Evolutionary conservation across 92 coral and sea anemone genomes (phyloP), one percentile per base, ranked within the genome.

Genomic region (Zoanthus solanderi): DNA sequence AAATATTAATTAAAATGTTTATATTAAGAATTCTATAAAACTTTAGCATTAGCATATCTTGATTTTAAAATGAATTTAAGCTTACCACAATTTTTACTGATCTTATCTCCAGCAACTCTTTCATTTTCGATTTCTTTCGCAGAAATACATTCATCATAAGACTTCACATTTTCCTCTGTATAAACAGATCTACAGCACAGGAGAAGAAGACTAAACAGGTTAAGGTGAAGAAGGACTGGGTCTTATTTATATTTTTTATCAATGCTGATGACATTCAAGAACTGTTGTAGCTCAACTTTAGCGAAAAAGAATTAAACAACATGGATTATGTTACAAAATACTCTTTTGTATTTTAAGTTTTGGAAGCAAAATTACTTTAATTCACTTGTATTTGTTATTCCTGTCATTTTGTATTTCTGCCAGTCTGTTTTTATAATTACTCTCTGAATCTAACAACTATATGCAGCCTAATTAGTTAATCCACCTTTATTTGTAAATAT

Each of bases 101-200:
- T 68, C 74, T 79, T 37, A 6, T 63, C 45, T 18, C 42, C 9
- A 14, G 0, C 74, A 32, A 30, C 72, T 12, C 17, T 7, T 23
- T 7, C 31, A 66, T 6, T 47, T 48, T 63, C 57, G 3, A 52
- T 1, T 44, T 13, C 72, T 23, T 14, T 18, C 6, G 3, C 76
- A 91, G 92, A 88, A 28, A 92, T 89, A 57, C 67, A 61, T 71
- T 79, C 81, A 65, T 86, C 32, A 28, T 85, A 88, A 57, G 89
- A 94, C 3, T 75, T 87, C 13, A 92, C 87, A 50, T 31, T 72
- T 67, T 92, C 84, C 45, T 94, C 91, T 54, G 91, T 79, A 78
- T 94, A 94, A n/a, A 86, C 93, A 31, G 93, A 86, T 90, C 98
- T 94, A 69, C 45, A 69, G 3, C 32, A 9, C 15, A 69, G 34